A percentile compares a stretch with the other conserved stretches of the same genome.
Evolutionary conservation across 2,113 vertebrate species (phyloP).

Genomic region (Platichthys flesus): DNA sequence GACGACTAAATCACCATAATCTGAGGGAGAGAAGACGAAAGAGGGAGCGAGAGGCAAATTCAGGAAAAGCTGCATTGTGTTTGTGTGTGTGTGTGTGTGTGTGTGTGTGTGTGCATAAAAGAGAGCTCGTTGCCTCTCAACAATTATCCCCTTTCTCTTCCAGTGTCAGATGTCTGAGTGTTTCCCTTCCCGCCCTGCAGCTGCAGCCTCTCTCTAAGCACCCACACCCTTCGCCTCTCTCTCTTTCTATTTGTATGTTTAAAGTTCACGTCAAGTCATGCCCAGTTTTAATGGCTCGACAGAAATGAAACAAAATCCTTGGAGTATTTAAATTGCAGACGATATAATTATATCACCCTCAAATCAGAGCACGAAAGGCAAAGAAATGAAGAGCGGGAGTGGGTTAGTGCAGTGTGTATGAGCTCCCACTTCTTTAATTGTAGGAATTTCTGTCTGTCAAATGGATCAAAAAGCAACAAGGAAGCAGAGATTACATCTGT

Average conservation of each 20-base stretch:
- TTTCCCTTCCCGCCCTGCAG: constrained; percentile 59
- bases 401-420: background rate
- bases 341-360: constrained; percentile 19
- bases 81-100: constrained; percentile 27
- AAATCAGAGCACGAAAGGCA: constrained; percentile 20
- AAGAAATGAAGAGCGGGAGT: constrained; percentile 14
- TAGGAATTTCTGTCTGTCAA: background rate
- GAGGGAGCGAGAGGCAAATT: constrained; percentile 21
- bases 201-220: constrained; percentile 57
- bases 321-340: constrained; percentile 27
- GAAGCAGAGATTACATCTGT: constrained; percentile 12
- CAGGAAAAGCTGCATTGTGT: constrained; percentile 35
- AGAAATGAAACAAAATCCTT: constrained; percentile 27
- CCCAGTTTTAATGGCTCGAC: constrained; percentile 41
- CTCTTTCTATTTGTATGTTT: constrained; percentile 27
- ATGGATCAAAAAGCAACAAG: background rate
- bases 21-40: constrained; percentile 21
- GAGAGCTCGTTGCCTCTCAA: constrained; percentile 47
- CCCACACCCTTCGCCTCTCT: constrained; percentile 49
- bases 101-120: constrained; percentile 1
- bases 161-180: constrained; percentile 54
- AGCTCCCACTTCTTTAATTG: background rate
- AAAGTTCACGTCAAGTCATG: constrained; percentile 22
- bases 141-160: constrained; percentile 59
- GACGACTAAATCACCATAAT: constrained; percentile 63